Conservation (phyloP, 2,888 invertebrate species). For the Eurytoma adleriae region DNA sequence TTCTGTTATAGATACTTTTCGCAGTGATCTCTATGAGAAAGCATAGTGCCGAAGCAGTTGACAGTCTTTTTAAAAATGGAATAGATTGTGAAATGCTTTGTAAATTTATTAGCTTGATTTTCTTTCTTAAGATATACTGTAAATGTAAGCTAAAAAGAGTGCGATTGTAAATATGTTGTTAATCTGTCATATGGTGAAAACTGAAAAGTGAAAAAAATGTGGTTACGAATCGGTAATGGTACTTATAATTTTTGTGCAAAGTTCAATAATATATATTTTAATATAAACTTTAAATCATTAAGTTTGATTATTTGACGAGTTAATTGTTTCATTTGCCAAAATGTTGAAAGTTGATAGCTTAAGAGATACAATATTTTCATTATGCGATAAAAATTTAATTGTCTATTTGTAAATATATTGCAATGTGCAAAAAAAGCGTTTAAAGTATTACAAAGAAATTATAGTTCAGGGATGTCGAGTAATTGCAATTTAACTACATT, state of each 20-base stretch:
- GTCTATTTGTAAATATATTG: constrained; percentile 48
- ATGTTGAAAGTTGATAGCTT: constrained; percentile 37
- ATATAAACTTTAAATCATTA: constrained; percentile 17
- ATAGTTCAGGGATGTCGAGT: constrained; percentile 34
- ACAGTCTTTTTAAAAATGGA: not conserved
- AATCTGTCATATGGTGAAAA: constrained; percentile 24
- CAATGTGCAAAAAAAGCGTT: constrained; percentile 39
- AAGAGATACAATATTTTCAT: constrained; percentile 32
- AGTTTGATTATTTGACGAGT: constrained; percentile 47
- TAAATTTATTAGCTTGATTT: constrained; percentile 33
- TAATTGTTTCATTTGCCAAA: constrained; percentile 35
- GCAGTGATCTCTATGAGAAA: too few species aligned
- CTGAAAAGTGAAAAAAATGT: constrained; percentile 20
- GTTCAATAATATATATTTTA: constrained; percentile 36
- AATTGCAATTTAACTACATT: constrained; percentile 28
- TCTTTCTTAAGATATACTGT: constrained; percentile 13
- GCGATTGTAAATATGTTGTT: constrained; percentile 43
- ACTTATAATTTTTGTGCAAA: constrained; percentile 47
- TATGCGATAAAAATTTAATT: constrained; percentile 34
- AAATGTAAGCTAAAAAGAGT: constrained; percentile 40
- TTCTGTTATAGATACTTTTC: too few species aligned
- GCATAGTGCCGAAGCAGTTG: too few species aligned
- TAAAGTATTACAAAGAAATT: constrained; percentile 51
- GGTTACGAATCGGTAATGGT: constrained; percentile 42
- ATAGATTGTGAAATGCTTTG: constrained; percentile 23